phyloP scores from a whole-genome alignment of 2,888 invertebrate species.

The Biston betularia region DNA sequence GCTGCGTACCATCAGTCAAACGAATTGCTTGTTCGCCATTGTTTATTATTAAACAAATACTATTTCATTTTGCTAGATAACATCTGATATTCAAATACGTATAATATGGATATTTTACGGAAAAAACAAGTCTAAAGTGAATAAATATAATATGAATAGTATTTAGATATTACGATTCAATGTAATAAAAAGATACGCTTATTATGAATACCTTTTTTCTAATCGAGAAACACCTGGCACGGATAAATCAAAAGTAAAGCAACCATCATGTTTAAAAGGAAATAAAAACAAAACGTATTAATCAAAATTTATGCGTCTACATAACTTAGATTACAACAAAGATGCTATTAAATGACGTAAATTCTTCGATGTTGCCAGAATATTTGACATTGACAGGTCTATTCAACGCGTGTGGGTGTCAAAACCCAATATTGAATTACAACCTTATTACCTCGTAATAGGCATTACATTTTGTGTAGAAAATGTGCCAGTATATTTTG shows the following conservation, averaged over 20 bases:
- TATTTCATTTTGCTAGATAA: too few relatives aligned
- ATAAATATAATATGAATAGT: too few relatives aligned
- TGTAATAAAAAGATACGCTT: too few relatives aligned
- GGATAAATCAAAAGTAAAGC: not conserved
- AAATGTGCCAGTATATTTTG: not conserved
- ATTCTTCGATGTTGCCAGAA: conserved; percentile 25
- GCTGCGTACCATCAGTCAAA: too few relatives aligned
- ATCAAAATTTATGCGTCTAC: conserved; percentile 1
- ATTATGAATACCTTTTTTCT: too few relatives aligned
- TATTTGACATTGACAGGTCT: conserved; percentile 43
- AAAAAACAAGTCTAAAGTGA: too few relatives aligned
- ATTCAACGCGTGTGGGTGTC: conserved; percentile 31
- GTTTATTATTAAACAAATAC: too few relatives aligned
- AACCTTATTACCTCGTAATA: conserved; percentile 9
- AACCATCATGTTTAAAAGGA: not conserved
- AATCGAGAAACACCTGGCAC: not conserved
- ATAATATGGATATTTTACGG: too few relatives aligned
- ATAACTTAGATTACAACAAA: not conserved
- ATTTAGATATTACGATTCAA: too few relatives aligned
- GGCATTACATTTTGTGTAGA: not conserved
- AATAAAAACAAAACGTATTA: not conserved
- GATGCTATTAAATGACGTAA: conserved; percentile 18
- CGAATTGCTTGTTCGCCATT: too few relatives aligned
- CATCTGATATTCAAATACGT: too few relatives aligned
- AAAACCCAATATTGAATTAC: conserved; percentile 17